Base-by-base conservation (phyloP, 2,113 vertebrate genomes). In the Embiotoca jacksoni region DNA sequence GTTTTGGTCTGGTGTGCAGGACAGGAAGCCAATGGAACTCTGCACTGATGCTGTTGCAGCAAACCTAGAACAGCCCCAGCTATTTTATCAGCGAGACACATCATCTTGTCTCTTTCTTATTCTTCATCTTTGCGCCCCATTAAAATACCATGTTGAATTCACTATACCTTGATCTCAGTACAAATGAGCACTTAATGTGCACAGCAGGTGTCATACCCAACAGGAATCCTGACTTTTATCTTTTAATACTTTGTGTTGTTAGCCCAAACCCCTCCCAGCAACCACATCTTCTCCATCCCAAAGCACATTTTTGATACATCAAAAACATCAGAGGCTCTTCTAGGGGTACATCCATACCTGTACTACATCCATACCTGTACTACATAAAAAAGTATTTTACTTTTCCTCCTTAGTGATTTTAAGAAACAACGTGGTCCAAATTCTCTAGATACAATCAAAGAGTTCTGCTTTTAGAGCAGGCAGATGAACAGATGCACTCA, bases 371-470 rank as follows among this genome's bases (percentile, higher is more conserved):
- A 70, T 46, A 72, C 59, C 54, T 79, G 60, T 13, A 16, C 8
- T 49, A 59, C 5, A 73, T 30, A 46, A 23, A 47, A 64, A 41
- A 72, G 50, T 5, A 4, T 57, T 64, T 79, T 23, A 23, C 23
- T 79, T 69, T 78, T 59, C 49, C 61, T 64, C 72, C 54, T 56
- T 56, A 8, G 55, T 78, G 77, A 56, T 75, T 73, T 66, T 3
- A 73, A 66, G 57, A 68, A 90, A 75, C 72, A 86, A 75, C 69
- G 36, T 35, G 68, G 47, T 72, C 41, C 70, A 78, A 23, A 67
- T 79, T 75, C 80, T 80, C 68, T 13, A 23, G 85, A 89, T 63
- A 53, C 52, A 83, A 87, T 85, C 90, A 84, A 68, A 81, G 78
- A 75, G 62, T 82, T 88, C 73, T 77, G 67, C 77, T 85, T 79